Evolutionary conservation across 2,888 invertebrate genomes (phyloP), one percentile per base, ranked within the genome.

Genomic region (Dicyrtoma fusca): DNA sequence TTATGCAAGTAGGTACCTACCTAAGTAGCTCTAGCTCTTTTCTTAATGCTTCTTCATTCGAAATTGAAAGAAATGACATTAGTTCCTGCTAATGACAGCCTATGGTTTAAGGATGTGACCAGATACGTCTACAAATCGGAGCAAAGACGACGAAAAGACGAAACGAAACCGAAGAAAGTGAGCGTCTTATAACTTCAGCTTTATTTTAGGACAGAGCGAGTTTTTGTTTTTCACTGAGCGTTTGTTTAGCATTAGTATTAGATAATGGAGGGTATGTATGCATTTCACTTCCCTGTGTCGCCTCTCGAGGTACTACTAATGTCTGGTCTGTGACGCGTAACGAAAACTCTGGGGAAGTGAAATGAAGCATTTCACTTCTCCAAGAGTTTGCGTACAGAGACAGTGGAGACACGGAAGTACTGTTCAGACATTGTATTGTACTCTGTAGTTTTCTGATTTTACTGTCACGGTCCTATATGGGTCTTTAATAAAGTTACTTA

Each of bases 291-390:
- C 47, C 47, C 47, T 17, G 3, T 45, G 21, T 34, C 34, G 34
- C 3, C 34, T 34, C 4, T 8, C 34, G 34, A 34, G 34, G 34
- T 34, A 34, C 34, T 51, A 65, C 51, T 65, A 65, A 65, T 65
- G 51, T 65, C 34, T 26, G 26, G 51, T 65, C 53, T 26, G n/a
- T 26, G 65, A 51, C 47, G 47, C 51, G 51, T 13, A 53, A 65
- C 51, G 65, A 65, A 25, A 65, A 51, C 65, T 65, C 51, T 25
- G 47, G 65, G 51, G 65, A 65, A 49, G 25, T 23, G 17, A 65
- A 51, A 26, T 65, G 25, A 26, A 21, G 23, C 34, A 65, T 21
- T 26, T 34, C 65, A 65, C 25, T 47, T 47, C 34, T 25, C 25
- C 25, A 11, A 51, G 34, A 21, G 55, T 55, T 21, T 21, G 55